Evolutionary conservation across 2,797 vertebrate genomes (phyloP).

Genomic region (Sebastes goodei): DNA sequence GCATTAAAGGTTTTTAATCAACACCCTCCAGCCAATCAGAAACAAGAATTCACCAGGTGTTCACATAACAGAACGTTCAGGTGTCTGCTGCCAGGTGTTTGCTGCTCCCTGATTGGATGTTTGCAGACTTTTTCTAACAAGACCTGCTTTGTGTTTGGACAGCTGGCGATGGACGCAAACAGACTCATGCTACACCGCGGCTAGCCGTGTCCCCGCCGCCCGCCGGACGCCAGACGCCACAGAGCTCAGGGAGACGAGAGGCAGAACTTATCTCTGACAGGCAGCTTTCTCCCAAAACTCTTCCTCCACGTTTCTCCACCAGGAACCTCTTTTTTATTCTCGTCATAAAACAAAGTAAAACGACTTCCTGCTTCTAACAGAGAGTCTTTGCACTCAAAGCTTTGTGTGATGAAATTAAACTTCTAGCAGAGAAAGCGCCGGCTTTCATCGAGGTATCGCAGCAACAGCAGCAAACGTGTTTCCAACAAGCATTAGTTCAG

Average conservation of each 20-base stretch:
- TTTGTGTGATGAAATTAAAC: neutral
- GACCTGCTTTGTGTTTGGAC: neutral
- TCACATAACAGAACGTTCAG: neutral
- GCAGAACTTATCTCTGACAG: constrained; percentile 21
- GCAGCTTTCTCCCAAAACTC: constrained; percentile 16
- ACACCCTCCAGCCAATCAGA: constrained; percentile 1
- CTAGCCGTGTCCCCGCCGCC: neutral
- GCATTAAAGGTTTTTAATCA: neutral
- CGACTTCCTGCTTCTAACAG: neutral
- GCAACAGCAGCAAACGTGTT: constrained; percentile 14
- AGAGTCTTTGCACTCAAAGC: neutral
- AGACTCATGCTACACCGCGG: constrained; percentile 21
- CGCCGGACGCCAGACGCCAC: neutral
- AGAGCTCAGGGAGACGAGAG: neutral
- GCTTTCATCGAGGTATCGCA: neutral
- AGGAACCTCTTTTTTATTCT: constrained; percentile 22
- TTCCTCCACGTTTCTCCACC: constrained; percentile 21
- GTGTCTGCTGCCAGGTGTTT: neutral
- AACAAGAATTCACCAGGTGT: neutral
- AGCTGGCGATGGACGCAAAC: constrained; percentile 2
- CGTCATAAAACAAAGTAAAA: neutral
- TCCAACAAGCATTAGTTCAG: constrained; percentile 18
- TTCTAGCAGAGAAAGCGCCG: neutral
- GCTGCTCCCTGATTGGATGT: constrained; percentile 27
- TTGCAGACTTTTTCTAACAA: constrained; percentile 3